Evolutionary conservation across 1,140 invertebrate species (phyloP), one percentile per base, ranked within the genome.

Genomic region (Telenomus remus): DNA sequence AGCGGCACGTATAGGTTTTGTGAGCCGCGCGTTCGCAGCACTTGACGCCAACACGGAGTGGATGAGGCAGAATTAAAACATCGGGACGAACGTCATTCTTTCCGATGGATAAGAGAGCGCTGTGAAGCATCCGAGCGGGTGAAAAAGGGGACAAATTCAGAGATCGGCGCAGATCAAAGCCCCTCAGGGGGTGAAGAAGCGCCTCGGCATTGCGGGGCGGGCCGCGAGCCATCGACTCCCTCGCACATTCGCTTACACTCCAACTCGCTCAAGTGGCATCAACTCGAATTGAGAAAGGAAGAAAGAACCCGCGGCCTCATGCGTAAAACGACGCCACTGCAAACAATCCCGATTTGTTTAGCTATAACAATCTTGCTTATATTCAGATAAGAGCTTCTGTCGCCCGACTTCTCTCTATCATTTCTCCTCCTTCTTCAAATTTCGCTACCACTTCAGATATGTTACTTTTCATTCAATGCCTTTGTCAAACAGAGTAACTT

Each of bases 311-410:
- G 81, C 81, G 80, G 85, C 69, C 79, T 86, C 86, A 88, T 87
- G 87, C 87, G 86, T 88, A 85, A 88, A 88, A 88, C 86, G 86
- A 88, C 86, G 85, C 86, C 84, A 86, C 82, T 84, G 85, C 86
- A 88, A 88, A 88, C 84, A 88, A 88, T 85, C 82, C 69, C 78
- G 82, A 86, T 87, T 88, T 88, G 84, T 87, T 87, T 87, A 87
- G 84, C 80, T 82, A 85, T 87, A 86, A 86, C 82, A 85, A 87
- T 86, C 83, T 77, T 68, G 72, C 53, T 64, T 59, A 54, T 64
- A 27, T 27, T 27, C 19, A 27, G 19, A 27, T 27, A 27, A 27
- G 19, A 27, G 19, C 19, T 27, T 27, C 19, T 27, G 19, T 27
- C 19, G 19, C 19, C 19, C 19, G 19, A 6, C 19, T 27, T 27